Percentiles rank a stretch among this genome's conserved stretches.
Conservation (phyloP, 1,140 invertebrate species). For the Drosophila pseudoobscura region DNA sequence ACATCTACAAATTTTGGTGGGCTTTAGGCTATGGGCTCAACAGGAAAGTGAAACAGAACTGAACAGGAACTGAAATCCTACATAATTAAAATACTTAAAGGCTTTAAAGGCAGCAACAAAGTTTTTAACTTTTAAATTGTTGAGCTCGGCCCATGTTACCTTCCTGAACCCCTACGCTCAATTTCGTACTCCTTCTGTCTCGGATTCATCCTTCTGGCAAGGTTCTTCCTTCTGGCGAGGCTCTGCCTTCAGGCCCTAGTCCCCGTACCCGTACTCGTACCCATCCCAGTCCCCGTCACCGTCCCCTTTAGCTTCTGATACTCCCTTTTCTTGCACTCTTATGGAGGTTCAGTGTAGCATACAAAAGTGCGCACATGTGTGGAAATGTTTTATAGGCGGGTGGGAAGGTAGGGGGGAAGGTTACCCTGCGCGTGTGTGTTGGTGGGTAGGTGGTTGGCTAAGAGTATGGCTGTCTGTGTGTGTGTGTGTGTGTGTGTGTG, state of each 20-base stretch:
- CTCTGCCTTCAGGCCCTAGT: too few relatives aligned
- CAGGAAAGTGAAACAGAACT: neutral
- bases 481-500: conserved; percentile 38
- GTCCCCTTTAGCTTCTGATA: too few relatives aligned
- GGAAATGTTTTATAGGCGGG: conserved; percentile 65
- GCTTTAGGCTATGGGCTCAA: conserved; percentile 49
- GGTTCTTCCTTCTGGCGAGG: neutral
- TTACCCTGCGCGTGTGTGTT: neutral
- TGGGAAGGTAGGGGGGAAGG: neutral
- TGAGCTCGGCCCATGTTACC: conserved; percentile 43
- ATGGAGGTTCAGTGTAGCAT: conserved; percentile 45
- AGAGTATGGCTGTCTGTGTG: neutral
- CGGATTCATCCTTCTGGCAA: neutral
- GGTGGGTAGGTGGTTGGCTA: neutral
- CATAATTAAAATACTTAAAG: conserved; percentile 82
- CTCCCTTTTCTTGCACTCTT: conserved; percentile 4
- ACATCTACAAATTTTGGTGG: conserved; percentile 66
- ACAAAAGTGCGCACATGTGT: conserved; percentile 70
- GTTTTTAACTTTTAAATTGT: conserved; percentile 76
- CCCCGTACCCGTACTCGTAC: too few relatives aligned
- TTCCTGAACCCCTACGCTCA: conserved; percentile 1
- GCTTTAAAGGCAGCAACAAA: conserved; percentile 72
- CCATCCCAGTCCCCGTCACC: too few relatives aligned
- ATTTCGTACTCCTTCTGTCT: neutral
- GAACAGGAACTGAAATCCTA: conserved; percentile 64